Evolutionary conservation across 1,140 invertebrate genomes (phyloP), one percentile per base, ranked within the genome.

Genomic region (Drosophila triauraria): DNA sequence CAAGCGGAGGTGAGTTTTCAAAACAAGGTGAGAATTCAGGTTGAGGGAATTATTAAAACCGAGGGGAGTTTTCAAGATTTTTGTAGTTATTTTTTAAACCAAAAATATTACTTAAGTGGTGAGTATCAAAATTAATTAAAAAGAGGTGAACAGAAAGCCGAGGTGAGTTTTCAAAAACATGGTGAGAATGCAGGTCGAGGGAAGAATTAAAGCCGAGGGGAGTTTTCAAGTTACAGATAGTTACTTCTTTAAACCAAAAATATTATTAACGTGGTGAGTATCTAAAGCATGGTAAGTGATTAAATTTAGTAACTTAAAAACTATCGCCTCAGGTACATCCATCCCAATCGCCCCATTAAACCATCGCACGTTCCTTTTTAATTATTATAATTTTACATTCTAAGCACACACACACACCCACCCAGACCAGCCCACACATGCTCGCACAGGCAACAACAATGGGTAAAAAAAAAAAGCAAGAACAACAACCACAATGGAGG

Each of bases 361-460:
- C 10, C 57, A 68, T 50, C 12, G 35, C 65, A 51, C 69, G 50
- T 69, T 77, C 48, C 42, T 71, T 78, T 78, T 78, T 88, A 88
- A 88, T 88, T 90, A 90, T 90, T 78, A 84, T 84, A 81, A 84
- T 84, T 84, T 78, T 75, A 78, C 80, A 90, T 67, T 76, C 75
- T 69, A 61, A 76, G 47, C 70, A 62, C 40, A 44, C 46, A 59
- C 56, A 35, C 69, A 59, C 63, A 57, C 56, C 27, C 69, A 42
- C 38, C 3, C 59, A n/a, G 17, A 5, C 10, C 59, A 40, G 12
- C 59, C 32, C 48, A 68, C 46, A 62, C 53, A 44, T 44, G 59
- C 53, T 60, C 30, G 17, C 23, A 23, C 23, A 17, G 68, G 30
- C 27, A 64, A 69, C 83, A 87, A 87, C 83, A 88, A 87, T 88